phyloP scores from a whole-genome alignment of 2,797 vertebrate species.

The Pangasius macronema region DNA sequence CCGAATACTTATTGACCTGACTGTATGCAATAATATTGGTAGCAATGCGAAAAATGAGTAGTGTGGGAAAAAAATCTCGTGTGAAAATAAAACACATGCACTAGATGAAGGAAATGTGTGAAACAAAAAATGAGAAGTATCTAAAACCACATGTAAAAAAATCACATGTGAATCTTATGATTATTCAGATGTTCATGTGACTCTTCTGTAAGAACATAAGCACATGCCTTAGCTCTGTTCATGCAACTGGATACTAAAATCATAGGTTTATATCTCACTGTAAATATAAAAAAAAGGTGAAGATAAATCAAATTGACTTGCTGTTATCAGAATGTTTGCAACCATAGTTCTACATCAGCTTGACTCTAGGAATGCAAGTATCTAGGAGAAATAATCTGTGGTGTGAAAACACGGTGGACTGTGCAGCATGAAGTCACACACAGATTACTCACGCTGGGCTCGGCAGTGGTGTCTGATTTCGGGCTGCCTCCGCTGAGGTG shows the following conservation, averaged over 20 bases:
- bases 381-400: neutral
- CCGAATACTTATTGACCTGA: no score
- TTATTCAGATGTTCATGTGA: neutral
- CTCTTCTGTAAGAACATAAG: neutral
- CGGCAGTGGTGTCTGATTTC: constrained; percentile 69
- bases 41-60: neutral
- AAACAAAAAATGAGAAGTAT: neutral
- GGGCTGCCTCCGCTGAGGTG: constrained; percentile 70
- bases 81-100: neutral
- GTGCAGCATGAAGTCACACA: constrained; percentile 47
- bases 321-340: neutral
- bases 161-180: neutral
- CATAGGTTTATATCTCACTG: neutral
- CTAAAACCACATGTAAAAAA: neutral
- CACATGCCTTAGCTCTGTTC: neutral
- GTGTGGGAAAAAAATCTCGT: neutral
- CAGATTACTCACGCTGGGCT: constrained; percentile 24
- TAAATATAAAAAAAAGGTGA: neutral
- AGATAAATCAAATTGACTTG: neutral
- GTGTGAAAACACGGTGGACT: constrained; percentile 31
- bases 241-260: neutral
- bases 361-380: no score
- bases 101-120: neutral
- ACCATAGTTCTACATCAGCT: neutral
- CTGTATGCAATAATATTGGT: neutral